A percentile compares a stretch with the other conserved stretches of the same genome.
phyloP scores from a whole-genome alignment of 2,888 invertebrate species.

The Itoplectis maculator region DNA sequence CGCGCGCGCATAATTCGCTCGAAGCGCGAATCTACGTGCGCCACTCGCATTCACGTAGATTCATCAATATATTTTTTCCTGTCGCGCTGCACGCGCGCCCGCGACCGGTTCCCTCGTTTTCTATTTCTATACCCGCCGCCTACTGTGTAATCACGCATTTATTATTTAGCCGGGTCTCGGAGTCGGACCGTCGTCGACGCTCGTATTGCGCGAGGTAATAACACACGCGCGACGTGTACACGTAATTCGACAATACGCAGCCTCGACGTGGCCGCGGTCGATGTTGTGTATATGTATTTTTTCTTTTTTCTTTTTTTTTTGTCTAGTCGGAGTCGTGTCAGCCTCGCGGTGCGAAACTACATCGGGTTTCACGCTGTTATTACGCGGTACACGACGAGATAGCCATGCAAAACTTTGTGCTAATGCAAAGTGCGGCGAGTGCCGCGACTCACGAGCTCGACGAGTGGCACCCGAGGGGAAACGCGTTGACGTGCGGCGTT shows the following conservation, averaged over 20 bases:
- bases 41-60: slow-evolving; percentile 37
- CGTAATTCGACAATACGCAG: slow-evolving; percentile 48
- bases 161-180: slow-evolving; percentile 50
- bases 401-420: slow-evolving; percentile 76
- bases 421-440: slow-evolving; percentile 69
- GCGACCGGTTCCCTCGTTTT: slow-evolving; percentile 64
- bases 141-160: slow-evolving; percentile 55
- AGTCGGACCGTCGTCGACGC: background rate
- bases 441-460: slow-evolving; percentile 34
- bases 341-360: background rate
- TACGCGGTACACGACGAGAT: slow-evolving; percentile 66
- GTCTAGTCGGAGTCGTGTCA: background rate
- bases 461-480: slow-evolving; percentile 25
- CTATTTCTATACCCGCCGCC: slow-evolving; percentile 31
- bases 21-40: slow-evolving; percentile 39
- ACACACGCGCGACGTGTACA: slow-evolving; percentile 2
- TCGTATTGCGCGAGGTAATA: slow-evolving; percentile 21
- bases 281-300: background rate
- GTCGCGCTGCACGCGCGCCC: slow-evolving; percentile 13
- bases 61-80: slow-evolving; percentile 52
- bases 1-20: slow-evolving; percentile 41
- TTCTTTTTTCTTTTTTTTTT: slow-evolving; percentile 10
- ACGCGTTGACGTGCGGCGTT: slow-evolving; percentile 50
- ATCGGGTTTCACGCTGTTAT: slow-evolving; percentile 61
- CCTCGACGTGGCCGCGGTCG: too few relatives aligned